These are phyloP conservation scores for Hesperophylax magnus DNA, from an alignment of 1,140 invertebrate species.

Conservation along the genomic window DNA sequence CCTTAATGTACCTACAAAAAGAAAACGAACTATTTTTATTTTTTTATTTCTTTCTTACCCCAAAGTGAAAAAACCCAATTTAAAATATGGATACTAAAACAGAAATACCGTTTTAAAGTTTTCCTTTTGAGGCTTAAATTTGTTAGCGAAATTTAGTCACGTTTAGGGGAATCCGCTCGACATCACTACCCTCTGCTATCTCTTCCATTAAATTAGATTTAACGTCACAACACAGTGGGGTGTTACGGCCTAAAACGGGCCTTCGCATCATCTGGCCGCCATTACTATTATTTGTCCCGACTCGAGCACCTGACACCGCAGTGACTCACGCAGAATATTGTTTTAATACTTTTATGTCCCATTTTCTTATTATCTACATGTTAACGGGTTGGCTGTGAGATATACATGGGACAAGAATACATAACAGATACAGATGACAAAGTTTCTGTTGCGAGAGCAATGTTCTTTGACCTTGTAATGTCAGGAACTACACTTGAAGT, in stretches of 20 bases:
- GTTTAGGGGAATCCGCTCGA: background rate
- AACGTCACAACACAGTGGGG: background rate
- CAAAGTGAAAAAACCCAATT: too few species aligned
- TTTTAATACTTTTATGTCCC: slow-evolving; percentile 23
- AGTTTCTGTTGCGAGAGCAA: too few species aligned
- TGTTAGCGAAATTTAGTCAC: too few species aligned
- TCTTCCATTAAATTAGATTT: slow-evolving; percentile 37
- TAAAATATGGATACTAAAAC: too few species aligned
- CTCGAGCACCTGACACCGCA: background rate
- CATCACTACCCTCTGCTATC: background rate
- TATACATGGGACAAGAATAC: background rate
- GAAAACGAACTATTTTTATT: too few species aligned
- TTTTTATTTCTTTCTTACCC: too few species aligned
- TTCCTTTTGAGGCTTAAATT: too few species aligned
- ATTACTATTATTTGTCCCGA: slow-evolving; percentile 1
- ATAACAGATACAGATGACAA: too few species aligned
- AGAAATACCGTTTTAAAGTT: too few species aligned
- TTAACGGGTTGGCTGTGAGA: slow-evolving; percentile 11
- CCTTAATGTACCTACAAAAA: too few species aligned
- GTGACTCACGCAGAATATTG: background rate
- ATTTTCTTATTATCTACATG: slow-evolving; percentile 23
- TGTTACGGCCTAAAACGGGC: background rate
- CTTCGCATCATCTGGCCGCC: background rate
- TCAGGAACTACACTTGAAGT: too few species aligned
- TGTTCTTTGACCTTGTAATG: too few species aligned